These are phyloP conservation scores for Zaprionus capensis DNA, from an alignment of 1,140 invertebrate genomes.

Conservation along the genomic window DNA sequence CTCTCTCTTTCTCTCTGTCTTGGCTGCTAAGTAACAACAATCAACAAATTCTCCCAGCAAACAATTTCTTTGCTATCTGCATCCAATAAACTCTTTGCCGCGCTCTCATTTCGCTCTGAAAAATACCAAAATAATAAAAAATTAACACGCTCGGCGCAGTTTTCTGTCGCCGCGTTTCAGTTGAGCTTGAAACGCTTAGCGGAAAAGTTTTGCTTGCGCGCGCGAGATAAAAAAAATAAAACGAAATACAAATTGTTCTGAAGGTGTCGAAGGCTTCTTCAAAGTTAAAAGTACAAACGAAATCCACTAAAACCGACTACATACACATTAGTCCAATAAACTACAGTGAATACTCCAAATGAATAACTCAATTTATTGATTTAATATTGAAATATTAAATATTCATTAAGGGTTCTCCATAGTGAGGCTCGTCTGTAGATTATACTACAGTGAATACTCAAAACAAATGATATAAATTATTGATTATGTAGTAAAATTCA, in stretches of 20 bases:
- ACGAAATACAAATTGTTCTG: neutral
- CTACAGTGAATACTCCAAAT: neutral
- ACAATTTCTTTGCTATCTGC: slow-evolving; percentile 40
- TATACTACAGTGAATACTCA: no score
- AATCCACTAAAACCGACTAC: neutral
- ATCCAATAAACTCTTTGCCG: slow-evolving; percentile 13
- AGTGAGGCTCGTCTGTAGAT: no score
- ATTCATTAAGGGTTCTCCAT: no score
- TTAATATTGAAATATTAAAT: no score
- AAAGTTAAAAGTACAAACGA: slow-evolving; percentile 12
- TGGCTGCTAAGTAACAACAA: slow-evolving; percentile 76
- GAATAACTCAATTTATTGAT: no score
- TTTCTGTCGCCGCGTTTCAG: slow-evolving; percentile 44
- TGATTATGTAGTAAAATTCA: no score
- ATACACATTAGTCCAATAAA: neutral
- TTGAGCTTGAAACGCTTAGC: slow-evolving; percentile 71
- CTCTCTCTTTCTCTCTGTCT: slow-evolving; percentile 16
- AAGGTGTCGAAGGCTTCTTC: neutral
- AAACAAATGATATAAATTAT: no score
- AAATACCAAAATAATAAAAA: slow-evolving; percentile 3
- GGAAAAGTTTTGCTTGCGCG: slow-evolving; percentile 59
- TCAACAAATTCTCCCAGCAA: slow-evolving; percentile 66
- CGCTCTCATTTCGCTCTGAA: slow-evolving; percentile 2
- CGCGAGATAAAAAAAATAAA: slow-evolving; percentile 34
- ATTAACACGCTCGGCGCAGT: slow-evolving; percentile 16